phyloP scores from a whole-genome alignment of 2,113 vertebrate genomes.

The Rhynchomys soricoides region DNA sequence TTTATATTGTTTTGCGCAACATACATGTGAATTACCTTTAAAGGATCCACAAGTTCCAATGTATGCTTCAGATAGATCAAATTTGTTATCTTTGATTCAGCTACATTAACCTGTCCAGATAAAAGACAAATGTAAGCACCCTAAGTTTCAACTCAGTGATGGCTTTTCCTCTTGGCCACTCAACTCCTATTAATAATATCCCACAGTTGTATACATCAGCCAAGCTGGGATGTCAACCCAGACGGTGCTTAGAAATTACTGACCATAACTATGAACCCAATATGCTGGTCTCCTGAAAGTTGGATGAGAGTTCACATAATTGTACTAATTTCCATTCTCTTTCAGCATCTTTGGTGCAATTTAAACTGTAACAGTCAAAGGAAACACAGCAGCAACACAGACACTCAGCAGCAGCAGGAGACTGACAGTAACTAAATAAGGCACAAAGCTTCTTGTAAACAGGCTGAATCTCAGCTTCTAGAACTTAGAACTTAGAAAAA shows the following conservation, averaged over 20 bases:
- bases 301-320: not conserved
- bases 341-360: not conserved
- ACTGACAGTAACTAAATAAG: not conserved
- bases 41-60: constrained; percentile 92
- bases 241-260: not conserved
- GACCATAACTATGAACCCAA: not conserved
- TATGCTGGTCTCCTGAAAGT: not conserved
- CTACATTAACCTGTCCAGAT: constrained; percentile 90
- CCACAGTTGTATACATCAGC: not conserved
- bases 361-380: not conserved
- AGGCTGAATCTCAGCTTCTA: not conserved
- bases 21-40: constrained; percentile 88
- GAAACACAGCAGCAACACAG: not conserved
- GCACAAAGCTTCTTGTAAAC: not conserved
- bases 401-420: not conserved
- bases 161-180: constrained; percentile 34
- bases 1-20: constrained; percentile 29
- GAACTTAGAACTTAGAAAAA: not conserved
- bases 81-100: constrained; percentile 97
- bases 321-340: constrained; percentile 9
- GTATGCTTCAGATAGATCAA: constrained; percentile 97
- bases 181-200: not conserved
- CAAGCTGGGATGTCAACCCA: not conserved
- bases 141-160: constrained; percentile 40
- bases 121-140: constrained; percentile 59